Percentiles rank a stretch among this genome's conserved stretches.
Conservation (phyloP, 64 coral and sea anemone species). For the Dendrophyllia cribrosa region DNA sequence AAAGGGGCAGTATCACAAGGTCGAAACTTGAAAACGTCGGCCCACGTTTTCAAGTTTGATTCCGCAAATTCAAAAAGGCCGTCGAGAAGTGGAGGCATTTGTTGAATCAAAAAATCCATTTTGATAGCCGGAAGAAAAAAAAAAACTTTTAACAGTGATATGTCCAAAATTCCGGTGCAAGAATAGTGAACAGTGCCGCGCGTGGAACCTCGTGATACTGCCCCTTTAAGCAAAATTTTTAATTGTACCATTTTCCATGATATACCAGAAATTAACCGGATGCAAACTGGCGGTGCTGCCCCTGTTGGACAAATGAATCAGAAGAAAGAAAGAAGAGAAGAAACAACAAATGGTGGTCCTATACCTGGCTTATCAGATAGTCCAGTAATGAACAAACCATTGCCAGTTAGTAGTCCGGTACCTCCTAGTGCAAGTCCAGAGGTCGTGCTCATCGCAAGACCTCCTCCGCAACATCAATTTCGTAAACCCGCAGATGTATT, state of each 20-base stretch:
- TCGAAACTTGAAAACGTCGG: too few relatives aligned
- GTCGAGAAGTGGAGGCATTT: too few relatives aligned
- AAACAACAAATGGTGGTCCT: slow-evolving; percentile 23
- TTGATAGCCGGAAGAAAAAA: too few relatives aligned
- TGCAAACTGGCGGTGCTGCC: slow-evolving; percentile 73
- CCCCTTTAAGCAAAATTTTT: too few relatives aligned
- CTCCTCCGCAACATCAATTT: slow-evolving; percentile 21
- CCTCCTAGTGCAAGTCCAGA: slow-evolving; percentile 29
- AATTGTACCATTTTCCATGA: not conserved
- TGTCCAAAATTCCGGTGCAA: too few relatives aligned
- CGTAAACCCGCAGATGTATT: slow-evolving; percentile 63
- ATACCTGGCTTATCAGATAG: slow-evolving; percentile 10
- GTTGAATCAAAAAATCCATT: too few relatives aligned
- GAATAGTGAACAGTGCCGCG: too few relatives aligned
- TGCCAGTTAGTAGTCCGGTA: not conserved
- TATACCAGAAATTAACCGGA: slow-evolving; percentile 87
- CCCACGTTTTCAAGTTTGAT: too few relatives aligned
- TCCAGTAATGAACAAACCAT: not conserved
- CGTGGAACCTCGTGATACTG: too few relatives aligned
- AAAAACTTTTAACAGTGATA: too few relatives aligned
- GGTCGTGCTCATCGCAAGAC: not conserved
- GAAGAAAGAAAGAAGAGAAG: not conserved
- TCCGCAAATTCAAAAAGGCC: too few relatives aligned
- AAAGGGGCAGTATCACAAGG: too few relatives aligned
- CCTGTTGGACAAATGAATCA: not conserved